Evolutionary conservation across 1,140 invertebrate species (phyloP).

Genomic region (Musca vetustissima): DNA sequence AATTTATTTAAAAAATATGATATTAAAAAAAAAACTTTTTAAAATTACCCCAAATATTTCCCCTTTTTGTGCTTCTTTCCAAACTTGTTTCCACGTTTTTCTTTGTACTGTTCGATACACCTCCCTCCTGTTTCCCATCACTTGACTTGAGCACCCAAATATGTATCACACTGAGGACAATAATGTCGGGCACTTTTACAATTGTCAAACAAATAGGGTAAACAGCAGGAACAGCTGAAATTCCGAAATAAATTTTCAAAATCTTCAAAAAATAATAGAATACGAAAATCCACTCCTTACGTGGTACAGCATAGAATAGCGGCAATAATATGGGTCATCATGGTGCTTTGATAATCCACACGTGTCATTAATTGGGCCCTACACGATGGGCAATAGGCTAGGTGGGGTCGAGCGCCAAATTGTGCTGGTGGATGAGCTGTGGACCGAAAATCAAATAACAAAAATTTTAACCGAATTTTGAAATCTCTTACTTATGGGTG

Average conservation of each 20-base stretch:
- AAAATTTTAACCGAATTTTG: no score
- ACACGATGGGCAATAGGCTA: constrained; percentile 3
- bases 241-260: background rate
- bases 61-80: no score
- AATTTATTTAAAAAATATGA: no score
- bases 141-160: constrained; percentile 3
- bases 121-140: no score
- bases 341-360: background rate
- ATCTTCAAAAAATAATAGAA: background rate
- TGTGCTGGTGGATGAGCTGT: background rate
- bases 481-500: no score
- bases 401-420: constrained; percentile 3
- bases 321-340: constrained; percentile 15
- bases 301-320: constrained; percentile 3
- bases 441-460: background rate
- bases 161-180: background rate
- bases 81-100: no score
- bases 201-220: background rate
- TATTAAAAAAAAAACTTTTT: no score
- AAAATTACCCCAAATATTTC: no score
- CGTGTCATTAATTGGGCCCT: background rate
- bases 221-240: background rate
- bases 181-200: constrained; percentile 10
- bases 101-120: no score
- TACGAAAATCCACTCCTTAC: background rate